Conservation (phyloP, 1,140 invertebrate species). For the Pectinophora gossypiella region DNA sequence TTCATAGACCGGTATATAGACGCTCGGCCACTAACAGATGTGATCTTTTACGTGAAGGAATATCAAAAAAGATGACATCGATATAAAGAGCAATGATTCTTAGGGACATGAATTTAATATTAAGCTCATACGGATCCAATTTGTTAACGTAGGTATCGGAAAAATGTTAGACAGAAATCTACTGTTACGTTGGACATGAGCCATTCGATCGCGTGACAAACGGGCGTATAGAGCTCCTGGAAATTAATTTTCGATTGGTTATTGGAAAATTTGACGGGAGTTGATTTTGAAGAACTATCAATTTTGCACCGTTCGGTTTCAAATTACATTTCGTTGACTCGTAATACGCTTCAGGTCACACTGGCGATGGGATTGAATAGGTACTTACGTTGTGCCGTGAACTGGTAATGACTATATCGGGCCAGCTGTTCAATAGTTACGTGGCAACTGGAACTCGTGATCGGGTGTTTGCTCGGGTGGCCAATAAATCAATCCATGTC, state of each 20-base stretch:
- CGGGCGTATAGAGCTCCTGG: conserved; percentile 16
- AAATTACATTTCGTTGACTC: conserved; percentile 24
- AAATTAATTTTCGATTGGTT: conserved; percentile 29
- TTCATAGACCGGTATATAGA: conserved; percentile 68
- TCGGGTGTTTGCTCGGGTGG: conserved; percentile 31
- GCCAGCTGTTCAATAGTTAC: conserved; percentile 22
- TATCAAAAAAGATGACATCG: conserved; percentile 55
- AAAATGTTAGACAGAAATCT: conserved; percentile 21
- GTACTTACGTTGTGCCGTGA: conserved; percentile 32
- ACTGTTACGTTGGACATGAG: conserved; percentile 25
- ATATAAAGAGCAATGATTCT: conserved; percentile 43
- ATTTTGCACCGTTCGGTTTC: conserved; percentile 29
- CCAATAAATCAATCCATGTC: conserved; percentile 71
- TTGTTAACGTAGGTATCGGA: conserved; percentile 22
- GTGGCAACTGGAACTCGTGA: conserved; percentile 21
- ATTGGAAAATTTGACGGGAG: conserved; percentile 19
- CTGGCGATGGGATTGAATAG: conserved; percentile 43
- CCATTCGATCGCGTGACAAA: conserved; percentile 34
- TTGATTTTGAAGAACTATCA: conserved; percentile 24
- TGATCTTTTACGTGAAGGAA: conserved; percentile 72
- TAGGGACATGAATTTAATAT: conserved; percentile 49
- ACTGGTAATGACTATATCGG: conserved; percentile 60
- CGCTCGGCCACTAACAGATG: conserved; percentile 69
- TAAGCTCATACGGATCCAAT: conserved; percentile 36
- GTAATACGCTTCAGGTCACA: conserved; percentile 40